Conservation (phyloP, 2,888 invertebrate species). For the Anagyrus pseudococci region DNA sequence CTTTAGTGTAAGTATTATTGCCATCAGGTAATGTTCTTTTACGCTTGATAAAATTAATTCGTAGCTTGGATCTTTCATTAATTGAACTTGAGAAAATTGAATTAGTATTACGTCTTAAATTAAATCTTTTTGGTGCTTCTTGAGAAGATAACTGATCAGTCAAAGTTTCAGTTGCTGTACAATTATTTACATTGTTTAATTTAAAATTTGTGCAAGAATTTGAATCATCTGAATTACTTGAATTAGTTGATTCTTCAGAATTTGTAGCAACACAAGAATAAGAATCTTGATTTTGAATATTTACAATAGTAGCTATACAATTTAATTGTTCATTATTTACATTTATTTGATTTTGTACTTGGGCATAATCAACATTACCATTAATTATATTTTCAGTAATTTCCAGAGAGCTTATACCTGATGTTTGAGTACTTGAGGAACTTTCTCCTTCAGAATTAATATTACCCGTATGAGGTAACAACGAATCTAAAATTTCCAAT, state of each 20-base stretch:
- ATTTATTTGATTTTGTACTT: slow-evolving; percentile 14
- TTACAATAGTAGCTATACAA: slow-evolving; percentile 4
- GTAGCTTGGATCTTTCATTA: too few species aligned
- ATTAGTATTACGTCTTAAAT: too few species aligned
- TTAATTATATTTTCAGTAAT: slow-evolving; percentile 16
- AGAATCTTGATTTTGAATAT: slow-evolving; percentile 7
- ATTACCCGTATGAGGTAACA: neutral
- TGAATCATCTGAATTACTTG: neutral
- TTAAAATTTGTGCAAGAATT: slow-evolving; percentile 12
- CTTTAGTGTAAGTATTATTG: too few species aligned
- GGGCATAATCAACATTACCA: slow-evolving; percentile 1
- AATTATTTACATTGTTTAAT: slow-evolving; percentile 6
- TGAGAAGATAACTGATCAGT: neutral
- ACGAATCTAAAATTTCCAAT: slow-evolving; percentile 54
- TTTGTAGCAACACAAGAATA: slow-evolving; percentile 7
- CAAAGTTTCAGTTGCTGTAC: slow-evolving; percentile 1
- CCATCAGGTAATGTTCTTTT: too few species aligned
- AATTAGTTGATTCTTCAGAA: slow-evolving; percentile 3
- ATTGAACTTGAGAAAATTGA: too few species aligned
- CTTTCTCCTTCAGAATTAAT: neutral
- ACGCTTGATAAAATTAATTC: too few species aligned
- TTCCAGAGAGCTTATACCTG: slow-evolving; percentile 19
- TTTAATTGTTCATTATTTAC: slow-evolving; percentile 1
- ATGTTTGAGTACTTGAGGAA: slow-evolving; percentile 14
- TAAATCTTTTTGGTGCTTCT: slow-evolving; percentile 11